Conservation (phyloP, 2,888 invertebrate genomes). For the Agriotes lineatus region DNA sequence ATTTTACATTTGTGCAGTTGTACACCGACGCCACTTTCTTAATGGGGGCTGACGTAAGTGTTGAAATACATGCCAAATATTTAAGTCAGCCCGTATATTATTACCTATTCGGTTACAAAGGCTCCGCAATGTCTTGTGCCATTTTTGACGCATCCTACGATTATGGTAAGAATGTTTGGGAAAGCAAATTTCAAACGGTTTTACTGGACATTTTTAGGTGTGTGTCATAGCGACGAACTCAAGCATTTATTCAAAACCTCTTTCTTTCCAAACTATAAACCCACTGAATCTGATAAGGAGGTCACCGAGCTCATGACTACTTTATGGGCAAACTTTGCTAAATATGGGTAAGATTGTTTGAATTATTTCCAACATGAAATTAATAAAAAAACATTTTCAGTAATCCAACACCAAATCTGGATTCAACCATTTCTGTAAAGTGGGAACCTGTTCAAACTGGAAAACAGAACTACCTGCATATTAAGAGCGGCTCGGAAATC, state of each 20-base stretch:
- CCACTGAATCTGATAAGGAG: slow-evolving; percentile 66
- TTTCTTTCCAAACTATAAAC: slow-evolving; percentile 17
- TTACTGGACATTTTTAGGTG: slow-evolving; percentile 65
- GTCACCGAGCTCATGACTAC: slow-evolving; percentile 74
- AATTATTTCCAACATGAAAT: no score
- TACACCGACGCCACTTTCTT: slow-evolving; percentile 16
- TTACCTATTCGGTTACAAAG: slow-evolving; percentile 77
- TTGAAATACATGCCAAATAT: slow-evolving; percentile 69
- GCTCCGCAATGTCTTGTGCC: slow-evolving; percentile 68
- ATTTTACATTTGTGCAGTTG: slow-evolving; percentile 3
- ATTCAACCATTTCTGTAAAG: background rate
- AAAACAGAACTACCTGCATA: background rate
- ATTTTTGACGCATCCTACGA: slow-evolving; percentile 62
- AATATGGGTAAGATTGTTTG: background rate
- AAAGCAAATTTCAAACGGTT: no score
- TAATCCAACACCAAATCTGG: slow-evolving; percentile 8
- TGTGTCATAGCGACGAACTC: slow-evolving; percentile 86
- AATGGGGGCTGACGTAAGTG: slow-evolving; percentile 43
- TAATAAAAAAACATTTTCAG: no score
- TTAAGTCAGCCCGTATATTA: slow-evolving; percentile 73
- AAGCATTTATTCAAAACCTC: slow-evolving; percentile 68
- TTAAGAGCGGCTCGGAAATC: background rate
- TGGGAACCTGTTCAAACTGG: background rate
- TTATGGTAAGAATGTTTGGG: slow-evolving; percentile 68
- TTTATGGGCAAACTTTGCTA: slow-evolving; percentile 74